phyloP scores from a whole-genome alignment of 2,797 vertebrate species.

The Muscicapa comitata region DNA sequence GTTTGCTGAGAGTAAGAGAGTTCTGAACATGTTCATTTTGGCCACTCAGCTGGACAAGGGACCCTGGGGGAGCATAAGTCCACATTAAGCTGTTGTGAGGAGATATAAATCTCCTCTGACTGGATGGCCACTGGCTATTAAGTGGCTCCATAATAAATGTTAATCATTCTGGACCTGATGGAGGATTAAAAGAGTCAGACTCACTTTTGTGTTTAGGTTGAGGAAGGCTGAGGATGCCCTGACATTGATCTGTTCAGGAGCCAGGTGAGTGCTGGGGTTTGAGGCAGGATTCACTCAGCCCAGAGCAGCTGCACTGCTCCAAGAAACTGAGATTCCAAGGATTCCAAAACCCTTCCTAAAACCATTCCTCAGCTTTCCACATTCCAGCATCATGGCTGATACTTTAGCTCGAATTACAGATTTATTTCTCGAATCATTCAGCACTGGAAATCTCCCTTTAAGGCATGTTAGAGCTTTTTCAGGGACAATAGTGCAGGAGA shows the following conservation, averaged over 20 bases:
- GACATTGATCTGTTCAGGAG: neutral
- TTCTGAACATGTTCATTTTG: neutral
- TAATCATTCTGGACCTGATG: constrained; percentile 26
- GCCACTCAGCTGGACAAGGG: constrained; percentile 32
- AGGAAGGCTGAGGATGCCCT: neutral
- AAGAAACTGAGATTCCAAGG: accelerated
- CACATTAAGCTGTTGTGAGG: constrained; percentile 6
- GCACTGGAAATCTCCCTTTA: neutral
- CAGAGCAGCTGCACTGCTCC: neutral
- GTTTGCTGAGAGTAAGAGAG: constrained; percentile 1
- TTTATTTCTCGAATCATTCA: neutral
- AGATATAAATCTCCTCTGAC: constrained; percentile 60
- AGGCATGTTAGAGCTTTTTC: neutral
- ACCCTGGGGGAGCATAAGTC: constrained; percentile 32
- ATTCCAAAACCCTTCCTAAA: neutral
- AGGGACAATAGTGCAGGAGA: accelerated
- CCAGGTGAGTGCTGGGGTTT: neutral
- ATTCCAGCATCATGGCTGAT: neutral
- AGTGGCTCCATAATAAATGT: constrained; percentile 55
- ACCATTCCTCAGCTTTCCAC: neutral
- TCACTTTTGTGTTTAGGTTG: neutral
- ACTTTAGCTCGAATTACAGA: neutral
- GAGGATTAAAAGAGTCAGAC: constrained; percentile 6
- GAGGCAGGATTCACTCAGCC: neutral
- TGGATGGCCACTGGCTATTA: constrained; percentile 42